Evolutionary conservation across 1,140 invertebrate genomes (phyloP).

Genomic region (Leptestheria dahalacensis): DNA sequence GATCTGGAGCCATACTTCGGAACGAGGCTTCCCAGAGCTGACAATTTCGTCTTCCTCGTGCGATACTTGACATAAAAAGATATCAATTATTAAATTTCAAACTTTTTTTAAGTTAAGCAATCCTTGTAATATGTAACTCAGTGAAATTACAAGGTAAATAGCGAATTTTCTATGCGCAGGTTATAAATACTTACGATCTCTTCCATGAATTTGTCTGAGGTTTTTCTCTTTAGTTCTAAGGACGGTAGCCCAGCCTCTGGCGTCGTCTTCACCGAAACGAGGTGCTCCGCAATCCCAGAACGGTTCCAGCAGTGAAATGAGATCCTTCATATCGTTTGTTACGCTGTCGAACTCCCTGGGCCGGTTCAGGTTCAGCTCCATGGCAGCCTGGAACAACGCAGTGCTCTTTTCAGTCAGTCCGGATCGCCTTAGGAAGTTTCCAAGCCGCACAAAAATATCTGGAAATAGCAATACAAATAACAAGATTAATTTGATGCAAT

Average conservation of each 20-base stretch:
- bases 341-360: conserved; percentile 18
- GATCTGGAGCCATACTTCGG: conserved; percentile 28
- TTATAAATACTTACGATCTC: background rate
- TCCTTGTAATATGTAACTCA: background rate
- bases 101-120: background rate
- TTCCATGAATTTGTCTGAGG: conserved; percentile 1
- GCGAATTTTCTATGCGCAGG: background rate
- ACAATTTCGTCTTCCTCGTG: conserved; percentile 23
- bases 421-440: conserved; percentile 26
- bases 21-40: conserved; percentile 18
- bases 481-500: too few species aligned
- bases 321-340: conserved; percentile 18
- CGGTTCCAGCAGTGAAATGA: conserved; percentile 26
- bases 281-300: conserved; percentile 32
- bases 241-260: conserved; percentile 28
- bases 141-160: background rate
- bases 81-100: background rate
- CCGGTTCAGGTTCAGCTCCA: conserved; percentile 32
- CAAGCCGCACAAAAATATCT: conserved; percentile 29
- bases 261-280: conserved; percentile 28
- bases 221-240: conserved; percentile 14
- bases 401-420: conserved; percentile 30
- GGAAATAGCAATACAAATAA: conserved; percentile 17
- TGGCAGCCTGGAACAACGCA: conserved; percentile 28
- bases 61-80: conserved; percentile 16